phyloP scores from a whole-genome alignment of 2,888 invertebrate species.

The Chloroclystis v-ata region DNA sequence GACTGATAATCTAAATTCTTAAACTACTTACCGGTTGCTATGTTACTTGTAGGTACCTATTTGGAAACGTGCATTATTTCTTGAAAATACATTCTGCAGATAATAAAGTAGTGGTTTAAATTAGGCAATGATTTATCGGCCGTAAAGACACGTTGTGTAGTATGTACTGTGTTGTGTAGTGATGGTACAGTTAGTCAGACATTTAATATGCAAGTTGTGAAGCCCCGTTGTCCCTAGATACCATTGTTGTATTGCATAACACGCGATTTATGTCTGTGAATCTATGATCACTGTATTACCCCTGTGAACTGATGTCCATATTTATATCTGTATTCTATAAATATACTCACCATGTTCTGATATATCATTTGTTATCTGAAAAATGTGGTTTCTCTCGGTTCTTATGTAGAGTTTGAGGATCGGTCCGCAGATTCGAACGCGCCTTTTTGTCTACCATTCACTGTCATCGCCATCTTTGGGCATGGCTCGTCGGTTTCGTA shows the following conservation, averaged over 20 bases:
- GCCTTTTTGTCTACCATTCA: constrained; percentile 36
- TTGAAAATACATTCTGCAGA: too few species aligned
- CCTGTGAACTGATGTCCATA: too few species aligned
- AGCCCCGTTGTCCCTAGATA: constrained; percentile 13
- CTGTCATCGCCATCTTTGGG: constrained; percentile 33
- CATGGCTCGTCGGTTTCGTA: constrained; percentile 25
- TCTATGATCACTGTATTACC: too few species aligned
- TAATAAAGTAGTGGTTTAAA: too few species aligned
- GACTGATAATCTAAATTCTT: constrained; percentile 1
- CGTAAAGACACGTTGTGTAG: too few species aligned
- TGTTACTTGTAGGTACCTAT: too few species aligned
- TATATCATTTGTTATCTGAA: too few species aligned
- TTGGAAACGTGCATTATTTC: too few species aligned
- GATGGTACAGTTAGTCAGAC: constrained; percentile 9
- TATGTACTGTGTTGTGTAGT: too few species aligned
- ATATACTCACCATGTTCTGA: too few species aligned
- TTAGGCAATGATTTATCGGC: too few species aligned
- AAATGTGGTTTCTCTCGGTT: constrained; percentile 19
- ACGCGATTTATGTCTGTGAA: constrained; percentile 10
- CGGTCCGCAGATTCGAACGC: constrained; percentile 33
- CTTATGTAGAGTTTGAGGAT: constrained; percentile 19
- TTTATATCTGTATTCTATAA: too few species aligned
- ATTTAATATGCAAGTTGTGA: constrained; percentile 13
- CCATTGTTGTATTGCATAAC: constrained; percentile 16
- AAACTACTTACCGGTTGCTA: constrained; percentile 3